phyloP scores from a whole-genome alignment of 37 sponge, comb jelly and placozoan species.

The Petrosia ficiformis region DNA sequence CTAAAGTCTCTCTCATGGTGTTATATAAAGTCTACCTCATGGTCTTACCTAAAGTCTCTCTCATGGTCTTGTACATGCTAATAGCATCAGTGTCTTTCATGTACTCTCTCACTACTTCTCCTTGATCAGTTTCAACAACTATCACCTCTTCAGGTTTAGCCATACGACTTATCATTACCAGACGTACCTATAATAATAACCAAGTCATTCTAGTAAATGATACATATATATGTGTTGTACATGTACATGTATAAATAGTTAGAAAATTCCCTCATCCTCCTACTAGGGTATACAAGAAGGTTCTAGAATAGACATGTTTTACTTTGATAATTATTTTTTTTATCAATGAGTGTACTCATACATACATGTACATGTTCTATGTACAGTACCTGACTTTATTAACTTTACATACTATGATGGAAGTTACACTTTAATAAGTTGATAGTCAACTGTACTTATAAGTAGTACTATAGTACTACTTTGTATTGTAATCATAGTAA shows the following conservation, averaged over 20 bases:
- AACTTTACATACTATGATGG: too few species aligned
- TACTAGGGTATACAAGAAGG: constrained; percentile 1
- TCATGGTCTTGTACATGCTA: constrained; percentile 99
- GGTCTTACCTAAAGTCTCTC: constrained; percentile 95
- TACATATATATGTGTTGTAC: not conserved
- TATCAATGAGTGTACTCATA: not conserved
- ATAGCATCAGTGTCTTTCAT: constrained; percentile 99
- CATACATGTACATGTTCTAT: too few species aligned
- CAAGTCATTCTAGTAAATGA: not conserved
- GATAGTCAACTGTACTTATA: too few species aligned
- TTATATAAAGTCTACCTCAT: too few species aligned
- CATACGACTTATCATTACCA: constrained; percentile 95
- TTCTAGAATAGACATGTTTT: not conserved
- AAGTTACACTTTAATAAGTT: too few species aligned
- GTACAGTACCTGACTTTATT: too few species aligned
- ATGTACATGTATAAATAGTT: too few species aligned
- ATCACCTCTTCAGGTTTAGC: constrained; percentile 99
- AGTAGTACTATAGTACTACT: too few species aligned
- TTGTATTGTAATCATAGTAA: too few species aligned
- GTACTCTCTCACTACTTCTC: constrained; percentile 97
- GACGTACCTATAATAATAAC: constrained; percentile 68
- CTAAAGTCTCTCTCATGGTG: too few species aligned
- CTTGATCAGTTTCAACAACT: constrained; percentile 99
- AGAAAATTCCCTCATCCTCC: too few species aligned
- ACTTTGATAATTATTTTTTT: not conserved